Evolutionary conservation across 2,888 invertebrate species (phyloP), one percentile per base, ranked within the genome.

Genomic region (Drosophila borealis): DNA sequence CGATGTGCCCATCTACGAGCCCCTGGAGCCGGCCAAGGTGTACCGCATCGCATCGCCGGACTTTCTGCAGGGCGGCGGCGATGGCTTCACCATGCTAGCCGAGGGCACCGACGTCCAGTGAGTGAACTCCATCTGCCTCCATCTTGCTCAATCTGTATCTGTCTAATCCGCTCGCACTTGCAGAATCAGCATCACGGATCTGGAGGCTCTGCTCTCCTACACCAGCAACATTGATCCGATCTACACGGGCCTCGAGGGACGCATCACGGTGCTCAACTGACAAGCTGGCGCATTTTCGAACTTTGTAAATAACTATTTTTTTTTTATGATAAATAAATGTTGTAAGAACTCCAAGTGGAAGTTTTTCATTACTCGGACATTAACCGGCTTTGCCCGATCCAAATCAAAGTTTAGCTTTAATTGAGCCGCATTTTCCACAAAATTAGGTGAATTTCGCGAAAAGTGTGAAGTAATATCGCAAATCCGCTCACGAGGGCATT

Each of bases 61-160:
- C 76, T 96, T 95, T 87, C 91, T 96, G 59, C 93, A 93, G 1
- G 93, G 93, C 39, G 96, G 96, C 11, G 96, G 96, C 48, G 96
- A 96, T 87, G 95, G 95, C 0, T 96, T 94, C 88, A 81, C 92
- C 64, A 94, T 94, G 79, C 89, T 93, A 82, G 76, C 76, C 14
- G 78, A 91, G 33, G 87, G 87, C 50, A 90, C 90, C 1, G 92
- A 93, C 72, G 21, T 79, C 8, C 80, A 88, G 78, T 92, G 73
- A 82, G 60, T 34, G 6, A 1, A 9, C 9, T 1, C n/a, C 14
- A 0, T 6, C 0, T 14, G 6, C 8, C 29, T 29, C 29, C 2
- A 25, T 25, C 8, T 8, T 2, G 2, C 0, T 29, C 29, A 29
- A 8, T 36, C 13, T 3, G 11, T 13, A 25, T 11, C 14, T 10